Evolutionary conservation across 2,113 vertebrate genomes (phyloP).

Genomic region (Calonectris borealis): DNA sequence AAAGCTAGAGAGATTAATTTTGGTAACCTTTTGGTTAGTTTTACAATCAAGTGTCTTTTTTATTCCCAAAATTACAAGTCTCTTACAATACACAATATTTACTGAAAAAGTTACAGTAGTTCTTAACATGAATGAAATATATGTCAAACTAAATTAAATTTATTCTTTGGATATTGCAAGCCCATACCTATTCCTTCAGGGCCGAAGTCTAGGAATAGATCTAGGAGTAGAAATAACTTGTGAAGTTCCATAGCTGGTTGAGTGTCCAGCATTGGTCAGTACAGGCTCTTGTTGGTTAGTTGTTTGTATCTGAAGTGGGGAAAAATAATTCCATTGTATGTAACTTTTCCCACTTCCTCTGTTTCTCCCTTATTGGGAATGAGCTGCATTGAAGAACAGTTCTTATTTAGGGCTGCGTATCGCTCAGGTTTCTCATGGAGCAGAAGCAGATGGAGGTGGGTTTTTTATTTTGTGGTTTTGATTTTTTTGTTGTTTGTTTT

Average conservation of each 20-base stretch:
- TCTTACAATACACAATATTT: background rate
- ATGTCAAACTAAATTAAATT: background rate
- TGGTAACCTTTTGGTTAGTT: background rate
- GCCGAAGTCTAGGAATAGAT: background rate
- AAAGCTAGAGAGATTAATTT: background rate
- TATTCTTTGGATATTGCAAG: background rate
- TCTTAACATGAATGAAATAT: background rate
- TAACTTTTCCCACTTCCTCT: background rate
- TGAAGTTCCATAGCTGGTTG: background rate
- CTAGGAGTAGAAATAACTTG: background rate
- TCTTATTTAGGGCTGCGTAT: background rate
- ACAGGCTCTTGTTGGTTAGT: background rate
- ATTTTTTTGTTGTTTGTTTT: background rate
- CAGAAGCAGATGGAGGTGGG: background rate
- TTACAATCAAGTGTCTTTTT: background rate
- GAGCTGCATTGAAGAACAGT: background rate
- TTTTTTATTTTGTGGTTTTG: background rate
- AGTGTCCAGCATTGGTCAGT: background rate
- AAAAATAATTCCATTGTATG: background rate
- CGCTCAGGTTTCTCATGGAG: background rate
- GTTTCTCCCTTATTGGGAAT: background rate
- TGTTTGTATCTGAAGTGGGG: background rate
- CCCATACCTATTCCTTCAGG: background rate
- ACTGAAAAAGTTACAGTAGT: background rate
- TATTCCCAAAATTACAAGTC: background rate